Base-by-base conservation (phyloP, 2,797 vertebrate species). In the Epinephelus malabaricus region DNA sequence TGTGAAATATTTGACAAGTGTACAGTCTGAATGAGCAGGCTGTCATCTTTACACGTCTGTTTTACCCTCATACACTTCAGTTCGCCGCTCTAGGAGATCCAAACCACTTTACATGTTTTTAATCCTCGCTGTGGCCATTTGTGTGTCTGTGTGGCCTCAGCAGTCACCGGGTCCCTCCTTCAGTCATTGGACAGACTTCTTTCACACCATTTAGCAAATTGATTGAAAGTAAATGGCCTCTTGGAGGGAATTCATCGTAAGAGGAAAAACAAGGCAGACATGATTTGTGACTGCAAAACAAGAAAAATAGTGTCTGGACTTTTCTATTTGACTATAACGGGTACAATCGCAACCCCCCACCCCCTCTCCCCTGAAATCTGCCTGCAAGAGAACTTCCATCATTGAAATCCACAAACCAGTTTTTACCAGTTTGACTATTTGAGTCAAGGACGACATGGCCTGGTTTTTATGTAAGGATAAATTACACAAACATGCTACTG, bases 11-110 rank as follows among this genome's bases (percentile, higher is more conserved):
- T 38, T 14, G 12, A 58, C 43, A 45, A 6, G 62, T 67, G 63
- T 74, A 60, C 61, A 83, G 80, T 82, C 70, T 59, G 59, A 65
- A 19, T 1, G 19, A 86, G 91, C 92, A 95, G 59, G 27, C 70
- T 78, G 49, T 30, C 51, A 9, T 56, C 53, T 63, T 69, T 30
- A 55, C 40, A 15, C 27, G 40, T 72, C 47, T 2, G 19, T 78
- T 76, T 69, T 55, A 76, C 46, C 19, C 21, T 38, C 45, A 23
- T 55, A 30, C 60, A 51, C 50, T 58, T n/a, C 18, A 40, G n/a
- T 72, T 73, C 34, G 12, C 63, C 75, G 45, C 18, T 63, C 21
- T 27, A 23, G 53, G n/a, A 67, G 45, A 65, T 53, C 8, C 21
- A 13, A 45, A 71, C 72, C 53, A 46, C 25, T 69, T 60, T 3